Conservation (phyloP, 2,113 vertebrate species). For the Odobenus rosmarus region DNA sequence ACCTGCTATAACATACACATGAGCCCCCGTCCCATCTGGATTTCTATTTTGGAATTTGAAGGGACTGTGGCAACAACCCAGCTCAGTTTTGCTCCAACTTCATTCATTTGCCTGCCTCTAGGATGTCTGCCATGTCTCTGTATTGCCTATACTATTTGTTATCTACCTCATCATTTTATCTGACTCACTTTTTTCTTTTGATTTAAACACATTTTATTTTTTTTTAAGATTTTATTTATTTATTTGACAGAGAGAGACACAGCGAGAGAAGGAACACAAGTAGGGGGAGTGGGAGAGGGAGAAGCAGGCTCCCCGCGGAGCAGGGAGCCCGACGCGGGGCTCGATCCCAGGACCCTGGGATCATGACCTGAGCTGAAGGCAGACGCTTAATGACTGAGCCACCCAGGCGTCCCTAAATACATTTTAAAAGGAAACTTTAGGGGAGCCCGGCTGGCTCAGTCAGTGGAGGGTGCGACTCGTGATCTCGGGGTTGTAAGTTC, state of each 20-base stretch:
- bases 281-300: too few species aligned
- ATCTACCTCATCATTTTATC: not conserved
- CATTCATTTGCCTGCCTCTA: not conserved
- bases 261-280: too few species aligned
- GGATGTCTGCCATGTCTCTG: not conserved
- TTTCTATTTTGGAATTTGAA: not conserved
- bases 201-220: not conserved
- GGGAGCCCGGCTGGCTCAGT: not conserved
- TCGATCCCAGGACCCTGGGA: too few species aligned
- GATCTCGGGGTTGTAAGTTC: not conserved
- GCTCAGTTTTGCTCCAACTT: not conserved
- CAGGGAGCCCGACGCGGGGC: too few species aligned
- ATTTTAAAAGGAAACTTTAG: not conserved
- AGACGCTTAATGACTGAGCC: too few species aligned
- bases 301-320: too few species aligned
- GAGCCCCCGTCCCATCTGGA: not conserved
- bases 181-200: not conserved
- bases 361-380: too few species aligned
- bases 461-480: not conserved
- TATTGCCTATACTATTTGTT: not conserved
- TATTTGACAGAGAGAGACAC: too few species aligned
- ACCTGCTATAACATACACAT: not conserved
- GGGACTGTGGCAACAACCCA: too few species aligned
- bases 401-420: not conserved
- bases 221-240: too few species aligned